A percentile compares a stretch with the other conserved stretches of the same genome.
Conservation (phyloP, 1,140 invertebrate species). For the Temnothorax longispinosus region DNA sequence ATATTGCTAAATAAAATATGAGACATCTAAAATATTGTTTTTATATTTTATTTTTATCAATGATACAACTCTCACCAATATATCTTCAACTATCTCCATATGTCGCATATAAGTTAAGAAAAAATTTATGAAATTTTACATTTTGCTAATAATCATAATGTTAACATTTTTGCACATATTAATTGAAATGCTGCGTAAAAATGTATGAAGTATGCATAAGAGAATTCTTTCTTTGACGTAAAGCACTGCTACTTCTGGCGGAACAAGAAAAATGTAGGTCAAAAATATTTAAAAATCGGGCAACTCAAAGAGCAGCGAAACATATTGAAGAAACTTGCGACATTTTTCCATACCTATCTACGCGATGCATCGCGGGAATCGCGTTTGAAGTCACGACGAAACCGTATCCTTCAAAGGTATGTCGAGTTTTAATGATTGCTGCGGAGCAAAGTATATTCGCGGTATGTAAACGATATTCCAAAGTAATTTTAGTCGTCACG, state of each 20-base stretch:
- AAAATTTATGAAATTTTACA: background rate
- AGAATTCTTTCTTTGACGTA: constrained; percentile 18
- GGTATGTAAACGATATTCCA: constrained; percentile 53
- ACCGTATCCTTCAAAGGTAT: constrained; percentile 46
- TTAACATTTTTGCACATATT: background rate
- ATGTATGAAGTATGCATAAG: background rate
- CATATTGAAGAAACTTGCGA: constrained; percentile 31
- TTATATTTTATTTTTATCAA: background rate
- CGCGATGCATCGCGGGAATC: background rate
- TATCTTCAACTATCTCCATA: constrained; percentile 9
- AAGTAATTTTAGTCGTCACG: constrained; percentile 56
- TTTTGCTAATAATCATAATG: background rate
- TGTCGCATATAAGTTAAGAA: background rate
- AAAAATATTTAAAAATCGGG: constrained; percentile 38
- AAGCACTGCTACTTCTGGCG: background rate
- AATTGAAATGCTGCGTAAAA: background rate
- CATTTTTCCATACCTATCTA: constrained; percentile 33
- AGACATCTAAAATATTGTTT: background rate
- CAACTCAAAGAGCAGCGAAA: constrained; percentile 33
- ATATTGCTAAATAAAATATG: constrained; percentile 10
- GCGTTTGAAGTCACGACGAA: constrained; percentile 41
- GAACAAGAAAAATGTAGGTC: constrained; percentile 23
- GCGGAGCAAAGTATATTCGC: constrained; percentile 20
- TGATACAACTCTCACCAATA: background rate
- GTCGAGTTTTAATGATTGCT: constrained; percentile 52